Evolutionary conservation across 2,888 invertebrate species (phyloP).

Genomic region (Anthrax anthrax): DNA sequence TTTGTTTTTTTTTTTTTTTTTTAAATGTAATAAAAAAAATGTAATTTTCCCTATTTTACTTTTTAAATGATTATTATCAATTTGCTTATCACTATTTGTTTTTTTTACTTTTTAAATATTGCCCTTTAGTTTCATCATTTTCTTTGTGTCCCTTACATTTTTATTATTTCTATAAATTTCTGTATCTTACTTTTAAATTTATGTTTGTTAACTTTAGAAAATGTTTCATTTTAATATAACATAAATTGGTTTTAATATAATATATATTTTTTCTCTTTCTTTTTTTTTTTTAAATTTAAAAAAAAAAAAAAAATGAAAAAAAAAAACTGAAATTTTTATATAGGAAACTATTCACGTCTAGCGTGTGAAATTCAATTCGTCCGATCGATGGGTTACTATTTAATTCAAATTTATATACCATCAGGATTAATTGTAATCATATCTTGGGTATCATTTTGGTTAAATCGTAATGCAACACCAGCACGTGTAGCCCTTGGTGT

Average conservation of each 20-base stretch:
- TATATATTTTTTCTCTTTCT: neutral
- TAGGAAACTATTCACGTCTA: constrained; percentile 93
- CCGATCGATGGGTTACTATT: constrained; percentile 95
- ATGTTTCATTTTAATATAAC: too few relatives aligned
- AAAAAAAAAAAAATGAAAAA: neutral
- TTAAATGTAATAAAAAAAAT: too few relatives aligned
- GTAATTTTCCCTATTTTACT: too few relatives aligned
- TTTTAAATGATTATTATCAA: too few relatives aligned
- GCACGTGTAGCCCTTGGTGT: constrained; percentile 88
- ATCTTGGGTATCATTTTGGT: constrained; percentile 95
- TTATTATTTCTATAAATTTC: too few relatives aligned
- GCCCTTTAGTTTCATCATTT: too few relatives aligned
- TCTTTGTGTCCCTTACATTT: too few relatives aligned
- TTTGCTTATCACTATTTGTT: too few relatives aligned
- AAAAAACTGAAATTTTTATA: constrained; percentile 9
- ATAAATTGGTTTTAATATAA: neutral
- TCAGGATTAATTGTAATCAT: constrained; percentile 94
- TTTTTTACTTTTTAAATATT: too few relatives aligned
- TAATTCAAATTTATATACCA: constrained; percentile 96
- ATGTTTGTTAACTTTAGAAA: too few relatives aligned
- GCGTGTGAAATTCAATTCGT: constrained; percentile 95
- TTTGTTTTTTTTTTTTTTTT: too few relatives aligned
- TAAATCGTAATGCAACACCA: constrained; percentile 88
- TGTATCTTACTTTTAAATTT: too few relatives aligned
- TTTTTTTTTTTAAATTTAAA: neutral